phyloP scores from a whole-genome alignment of 2,797 vertebrate genomes.

The Mus spretus region DNA sequence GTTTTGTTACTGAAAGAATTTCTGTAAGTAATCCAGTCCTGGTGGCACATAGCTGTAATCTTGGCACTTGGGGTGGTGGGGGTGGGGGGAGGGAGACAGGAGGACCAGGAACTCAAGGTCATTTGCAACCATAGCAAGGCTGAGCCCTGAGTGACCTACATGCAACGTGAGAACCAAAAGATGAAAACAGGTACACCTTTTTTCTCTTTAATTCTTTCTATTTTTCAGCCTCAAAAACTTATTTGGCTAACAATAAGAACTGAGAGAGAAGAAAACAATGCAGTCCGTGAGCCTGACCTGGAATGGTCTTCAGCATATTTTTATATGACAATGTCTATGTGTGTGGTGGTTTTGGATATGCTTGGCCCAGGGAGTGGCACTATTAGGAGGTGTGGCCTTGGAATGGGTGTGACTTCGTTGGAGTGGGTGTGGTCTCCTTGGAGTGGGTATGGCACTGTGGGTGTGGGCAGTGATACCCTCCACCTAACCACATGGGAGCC shows the following conservation, averaged over 20 bases:
- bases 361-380: background rate
- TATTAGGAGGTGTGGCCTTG: background rate
- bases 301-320: accelerated
- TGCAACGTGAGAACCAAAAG: background rate
- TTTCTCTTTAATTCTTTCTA: background rate
- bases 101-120: background rate
- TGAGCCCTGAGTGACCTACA: background rate
- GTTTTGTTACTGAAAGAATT: background rate
- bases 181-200: background rate
- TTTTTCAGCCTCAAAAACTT: background rate
- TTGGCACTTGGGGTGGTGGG: background rate
- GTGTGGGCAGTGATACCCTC: background rate
- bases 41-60: background rate
- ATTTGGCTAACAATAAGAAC: background rate
- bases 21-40: background rate
- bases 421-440: background rate
- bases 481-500: background rate
- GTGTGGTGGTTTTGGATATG: background rate
- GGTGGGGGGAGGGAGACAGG: background rate
- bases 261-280: background rate
- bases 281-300: background rate
- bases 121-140: background rate
- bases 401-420: background rate
- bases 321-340: background rate
- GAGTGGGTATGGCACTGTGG: background rate